Percentiles rank a stretch among this genome's conserved stretches.
Conservation (phyloP, 1,140 invertebrate genomes). For the Grapholita molesta region DNA sequence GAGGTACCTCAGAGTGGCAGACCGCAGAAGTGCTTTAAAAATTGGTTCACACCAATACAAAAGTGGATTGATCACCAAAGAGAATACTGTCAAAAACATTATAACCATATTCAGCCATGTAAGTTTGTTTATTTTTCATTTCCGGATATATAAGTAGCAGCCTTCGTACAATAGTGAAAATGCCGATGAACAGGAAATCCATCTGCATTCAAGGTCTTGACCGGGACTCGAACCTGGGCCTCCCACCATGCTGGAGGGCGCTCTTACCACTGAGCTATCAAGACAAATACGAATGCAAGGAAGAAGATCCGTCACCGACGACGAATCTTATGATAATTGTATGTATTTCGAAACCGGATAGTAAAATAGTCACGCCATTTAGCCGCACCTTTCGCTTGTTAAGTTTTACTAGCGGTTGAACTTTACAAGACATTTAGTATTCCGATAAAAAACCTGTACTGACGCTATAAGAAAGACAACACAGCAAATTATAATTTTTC, state of each 20-base stretch:
- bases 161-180: constrained; percentile 21
- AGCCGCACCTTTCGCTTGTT: constrained; percentile 19
- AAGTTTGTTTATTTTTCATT: too few species aligned
- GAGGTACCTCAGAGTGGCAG: too few species aligned
- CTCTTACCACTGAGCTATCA: constrained; percentile 77
- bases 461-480: not conserved
- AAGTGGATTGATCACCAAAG: too few species aligned
- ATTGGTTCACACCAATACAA: too few species aligned
- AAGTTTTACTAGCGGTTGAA: not conserved
- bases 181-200: constrained; percentile 26
- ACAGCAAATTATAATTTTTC: not conserved
- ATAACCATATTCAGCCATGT: too few species aligned
- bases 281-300: constrained; percentile 65
- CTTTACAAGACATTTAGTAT: not conserved
- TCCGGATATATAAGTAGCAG: too few species aligned
- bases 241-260: constrained; percentile 62
- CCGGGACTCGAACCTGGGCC: constrained; percentile 76
- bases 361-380: constrained; percentile 9
- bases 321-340: not conserved
- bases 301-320: constrained; percentile 13
- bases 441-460: not conserved
- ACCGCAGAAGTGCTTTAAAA: too few species aligned
- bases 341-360: not conserved
- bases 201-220: constrained; percentile 66
- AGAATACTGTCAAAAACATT: too few species aligned